These are phyloP conservation scores for Drosophila longiperda DNA, from an alignment of 2,888 invertebrate genomes.

Conservation along the genomic window DNA sequence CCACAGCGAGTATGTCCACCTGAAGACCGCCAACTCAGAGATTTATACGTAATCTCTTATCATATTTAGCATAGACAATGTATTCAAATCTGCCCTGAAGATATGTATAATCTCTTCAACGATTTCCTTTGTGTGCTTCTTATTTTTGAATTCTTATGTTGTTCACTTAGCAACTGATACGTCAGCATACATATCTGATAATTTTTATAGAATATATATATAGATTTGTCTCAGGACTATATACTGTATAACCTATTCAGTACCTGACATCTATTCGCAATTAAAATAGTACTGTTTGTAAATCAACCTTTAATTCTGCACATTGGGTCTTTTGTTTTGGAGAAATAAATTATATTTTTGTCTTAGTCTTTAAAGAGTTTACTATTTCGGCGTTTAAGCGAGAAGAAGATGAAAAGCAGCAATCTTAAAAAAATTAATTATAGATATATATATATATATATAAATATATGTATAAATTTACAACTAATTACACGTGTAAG, in stretches of 20 bases:
- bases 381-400: neutral
- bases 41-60: conserved; percentile 44
- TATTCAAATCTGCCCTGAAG: conserved; percentile 35
- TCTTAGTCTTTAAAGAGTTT: neutral
- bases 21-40: neutral
- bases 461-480: neutral
- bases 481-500: neutral
- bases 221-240: neutral
- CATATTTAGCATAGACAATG: conserved; percentile 24
- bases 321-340: neutral
- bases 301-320: neutral
- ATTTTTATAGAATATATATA: too few species aligned
- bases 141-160: neutral
- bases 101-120: conserved; percentile 26
- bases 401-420: neutral
- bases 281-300: neutral
- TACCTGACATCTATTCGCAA: neutral
- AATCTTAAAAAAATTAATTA: neutral
- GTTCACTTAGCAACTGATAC: neutral
- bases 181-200: neutral
- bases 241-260: neutral
- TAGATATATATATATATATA: neutral
- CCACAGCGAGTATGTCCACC: conserved; percentile 46
- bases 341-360: neutral
- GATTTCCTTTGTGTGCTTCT: conserved; percentile 1